phyloP scores from a whole-genome alignment of 2,113 vertebrate genomes.

The Phodopus roborovskii region DNA sequence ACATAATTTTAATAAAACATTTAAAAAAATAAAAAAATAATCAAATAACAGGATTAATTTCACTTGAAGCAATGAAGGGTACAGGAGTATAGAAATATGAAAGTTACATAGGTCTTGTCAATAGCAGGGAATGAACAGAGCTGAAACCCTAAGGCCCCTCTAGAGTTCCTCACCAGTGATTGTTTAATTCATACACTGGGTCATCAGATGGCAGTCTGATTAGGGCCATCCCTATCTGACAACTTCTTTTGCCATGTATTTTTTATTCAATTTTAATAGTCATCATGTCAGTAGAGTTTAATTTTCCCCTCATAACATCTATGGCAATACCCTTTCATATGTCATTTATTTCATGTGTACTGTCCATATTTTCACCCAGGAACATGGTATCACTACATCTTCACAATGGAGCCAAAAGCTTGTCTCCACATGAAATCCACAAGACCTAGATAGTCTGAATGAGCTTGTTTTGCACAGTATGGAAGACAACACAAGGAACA shows the following conservation, averaged over 20 bases:
- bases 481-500: too few relatives aligned
- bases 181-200: not conserved
- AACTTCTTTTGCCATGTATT: not conserved
- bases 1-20: not conserved
- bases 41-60: not conserved
- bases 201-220: not conserved
- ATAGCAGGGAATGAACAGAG: not conserved
- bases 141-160: not conserved
- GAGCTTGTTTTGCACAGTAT: not conserved
- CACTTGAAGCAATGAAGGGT: not conserved
- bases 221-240: not conserved
- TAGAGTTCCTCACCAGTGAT: too few relatives aligned
- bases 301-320: not conserved
- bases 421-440: too few relatives aligned
- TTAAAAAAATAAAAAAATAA: not conserved
- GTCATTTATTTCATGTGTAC: not conserved
- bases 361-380: not conserved
- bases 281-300: too few relatives aligned
- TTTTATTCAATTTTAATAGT: not conserved
- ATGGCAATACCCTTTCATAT: not conserved
- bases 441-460: too few relatives aligned
- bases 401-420: not conserved
- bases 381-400: not conserved
- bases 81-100: not conserved
- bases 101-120: too few relatives aligned